Evolutionary conservation across 2,113 vertebrate genomes (phyloP), one percentile per base, ranked within the genome.

Genomic region (Dasypus novemcinctus): DNA sequence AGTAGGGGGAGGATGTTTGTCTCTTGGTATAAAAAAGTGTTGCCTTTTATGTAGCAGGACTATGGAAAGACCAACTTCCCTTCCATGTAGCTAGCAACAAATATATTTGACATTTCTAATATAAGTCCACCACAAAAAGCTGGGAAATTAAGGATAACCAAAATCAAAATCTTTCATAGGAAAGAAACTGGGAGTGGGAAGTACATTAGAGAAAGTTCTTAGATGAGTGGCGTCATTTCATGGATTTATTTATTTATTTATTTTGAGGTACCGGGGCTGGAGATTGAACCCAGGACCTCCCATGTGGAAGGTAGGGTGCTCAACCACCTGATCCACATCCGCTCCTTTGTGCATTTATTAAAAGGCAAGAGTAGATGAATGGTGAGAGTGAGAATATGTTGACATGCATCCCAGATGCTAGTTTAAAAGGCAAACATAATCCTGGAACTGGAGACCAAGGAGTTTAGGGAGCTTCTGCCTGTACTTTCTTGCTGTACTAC

Each of bases 81-180:
- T 76, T 43, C 72, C 0, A 0, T 33, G 25, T 71, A 52, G 41
- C 80, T 68, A 84, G 15, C 23, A 64, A 31, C 57, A 68, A 59
- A 36, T 46, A 8, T 54, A 29, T 36, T 86, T 87, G 84, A 66
- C 75, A 31, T 85, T 57, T 36, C 87, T 94, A 79, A 84, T 57
- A 31, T 54, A 57, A 81, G 36, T 41, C 27, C 25, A 66, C 84
- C 41, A 79, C 43, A 81, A 29, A 83, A 52, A 54, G 64, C 43
- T 52, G 85, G 84, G 81, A 96, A 84, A 96, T 89, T 66, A 93
- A 95, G 46, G 38, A 41, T 91, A 87, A 72, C 46, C 54, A 79
- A 97, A 90, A 84, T 91, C 75, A 63, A 93, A 88, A 81, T 90
- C 27, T 82, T 92, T 93, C 82, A 66, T 82, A 90, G 80, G 52